Evolutionary conservation across 2,797 vertebrate species (phyloP).

Genomic region (Amphiprion clarkii): DNA sequence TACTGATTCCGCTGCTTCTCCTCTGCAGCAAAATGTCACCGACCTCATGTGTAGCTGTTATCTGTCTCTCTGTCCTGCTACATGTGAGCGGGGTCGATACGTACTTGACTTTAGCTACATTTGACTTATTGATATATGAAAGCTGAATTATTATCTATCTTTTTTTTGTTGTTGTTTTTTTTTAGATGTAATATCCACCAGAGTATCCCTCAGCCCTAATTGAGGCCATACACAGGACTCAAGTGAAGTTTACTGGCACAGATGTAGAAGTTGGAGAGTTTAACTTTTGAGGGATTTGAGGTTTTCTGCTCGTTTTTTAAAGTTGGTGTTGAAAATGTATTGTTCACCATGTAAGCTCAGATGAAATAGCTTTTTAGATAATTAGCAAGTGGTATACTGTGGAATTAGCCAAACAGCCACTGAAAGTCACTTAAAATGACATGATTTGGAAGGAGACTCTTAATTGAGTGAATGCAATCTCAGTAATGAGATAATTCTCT

Average conservation of each 20-base stretch:
- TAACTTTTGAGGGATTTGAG: background rate
- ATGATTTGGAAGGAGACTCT: too few species aligned
- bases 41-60: conserved; percentile 37
- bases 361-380: too few species aligned
- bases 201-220: background rate
- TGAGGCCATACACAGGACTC: background rate
- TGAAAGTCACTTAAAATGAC: too few species aligned
- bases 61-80: conserved; percentile 28
- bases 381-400: too few species aligned
- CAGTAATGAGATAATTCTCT: too few species aligned
- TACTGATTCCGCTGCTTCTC: conserved; percentile 33
- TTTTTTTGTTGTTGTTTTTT: too few species aligned
- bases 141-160: conserved; percentile 21
- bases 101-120: conserved; percentile 30
- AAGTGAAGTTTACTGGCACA: background rate
- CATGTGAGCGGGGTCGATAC: conserved; percentile 33
- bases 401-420: too few species aligned
- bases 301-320: background rate
- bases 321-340: background rate
- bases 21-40: conserved; percentile 46
- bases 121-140: conserved; percentile 33
- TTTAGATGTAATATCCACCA: too few species aligned
- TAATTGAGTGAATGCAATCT: too few species aligned
- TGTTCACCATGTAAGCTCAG: too few species aligned
- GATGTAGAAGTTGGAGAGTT: background rate